Evolutionary conservation across 2,797 vertebrate species (phyloP).

Genomic region (Botia kubotai): DNA sequence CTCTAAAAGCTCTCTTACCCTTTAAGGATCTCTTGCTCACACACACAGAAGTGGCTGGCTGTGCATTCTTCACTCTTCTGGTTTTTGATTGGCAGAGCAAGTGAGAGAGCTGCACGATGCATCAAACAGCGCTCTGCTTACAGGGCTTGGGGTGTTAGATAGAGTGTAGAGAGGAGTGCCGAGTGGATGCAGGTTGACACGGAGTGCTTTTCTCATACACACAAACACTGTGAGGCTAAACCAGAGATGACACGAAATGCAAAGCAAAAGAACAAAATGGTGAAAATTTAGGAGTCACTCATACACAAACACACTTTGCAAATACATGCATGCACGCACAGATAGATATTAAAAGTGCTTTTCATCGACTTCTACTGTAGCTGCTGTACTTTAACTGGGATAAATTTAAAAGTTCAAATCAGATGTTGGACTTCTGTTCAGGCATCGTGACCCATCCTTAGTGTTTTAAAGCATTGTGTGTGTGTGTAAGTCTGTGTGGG

Average conservation of each 20-base stretch:
- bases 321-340: too few species aligned
- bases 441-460: not conserved
- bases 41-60: conserved; percentile 2
- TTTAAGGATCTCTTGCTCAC: conserved; percentile 1
- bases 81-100: conserved; percentile 39
- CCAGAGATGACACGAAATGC: not conserved
- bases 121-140: conserved; percentile 28
- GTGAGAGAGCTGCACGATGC: conserved; percentile 31
- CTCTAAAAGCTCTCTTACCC: conserved; percentile 35
- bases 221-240: not conserved
- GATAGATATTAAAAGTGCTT: too few species aligned
- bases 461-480: not conserved
- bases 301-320: too few species aligned
- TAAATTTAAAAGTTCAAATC: too few species aligned
- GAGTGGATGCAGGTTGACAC: conserved; percentile 40
- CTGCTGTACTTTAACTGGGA: too few species aligned
- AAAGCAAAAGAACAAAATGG: not conserved
- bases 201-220: conserved; percentile 14
- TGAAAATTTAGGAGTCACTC: not conserved
- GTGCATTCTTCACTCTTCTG: conserved; percentile 19
- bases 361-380: too few species aligned
- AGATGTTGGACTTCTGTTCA: too few species aligned
- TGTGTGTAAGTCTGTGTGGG: conserved; percentile 19
- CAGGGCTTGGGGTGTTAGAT: conserved; percentile 16
- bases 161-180: conserved; percentile 32